phyloP scores from a whole-genome alignment of 2,113 vertebrate species.

The Toxotes chatareus region DNA sequence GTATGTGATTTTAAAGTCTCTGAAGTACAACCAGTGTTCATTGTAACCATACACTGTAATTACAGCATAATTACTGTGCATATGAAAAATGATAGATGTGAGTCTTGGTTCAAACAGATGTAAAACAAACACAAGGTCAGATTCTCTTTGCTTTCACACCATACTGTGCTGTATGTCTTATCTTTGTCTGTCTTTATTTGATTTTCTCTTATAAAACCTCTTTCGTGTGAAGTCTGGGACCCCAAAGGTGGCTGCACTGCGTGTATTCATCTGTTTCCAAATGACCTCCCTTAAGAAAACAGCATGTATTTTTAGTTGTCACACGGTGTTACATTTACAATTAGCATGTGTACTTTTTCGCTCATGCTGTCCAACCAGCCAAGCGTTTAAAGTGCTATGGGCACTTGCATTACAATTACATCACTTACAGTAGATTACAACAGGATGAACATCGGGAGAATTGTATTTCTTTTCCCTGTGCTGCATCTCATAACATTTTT shows the following conservation, averaged over 20 bases:
- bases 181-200: constrained; percentile 8
- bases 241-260: neutral
- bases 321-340: constrained; percentile 59
- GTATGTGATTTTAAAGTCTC: constrained; percentile 40
- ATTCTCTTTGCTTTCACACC: constrained; percentile 14
- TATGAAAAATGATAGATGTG: constrained; percentile 21
- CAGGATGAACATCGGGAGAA: constrained; percentile 11
- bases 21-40: constrained; percentile 28
- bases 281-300: constrained; percentile 44
- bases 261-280: neutral
- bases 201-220: neutral
- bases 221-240: neutral
- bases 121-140: constrained; percentile 35
- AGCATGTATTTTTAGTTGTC: constrained; percentile 57
- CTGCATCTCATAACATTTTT: constrained; percentile 51
- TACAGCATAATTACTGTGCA: constrained; percentile 52
- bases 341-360: constrained; percentile 58
- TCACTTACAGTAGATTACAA: constrained; percentile 42
- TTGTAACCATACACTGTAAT: constrained; percentile 61
- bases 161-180: neutral
- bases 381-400: constrained; percentile 39
- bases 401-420: constrained; percentile 56
- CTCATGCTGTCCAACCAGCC: constrained; percentile 40
- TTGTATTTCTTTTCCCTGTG: constrained; percentile 24
- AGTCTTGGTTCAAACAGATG: constrained; percentile 37